Conservation (phyloP, 2,797 vertebrate species). For the Selene dorsalis region DNA sequence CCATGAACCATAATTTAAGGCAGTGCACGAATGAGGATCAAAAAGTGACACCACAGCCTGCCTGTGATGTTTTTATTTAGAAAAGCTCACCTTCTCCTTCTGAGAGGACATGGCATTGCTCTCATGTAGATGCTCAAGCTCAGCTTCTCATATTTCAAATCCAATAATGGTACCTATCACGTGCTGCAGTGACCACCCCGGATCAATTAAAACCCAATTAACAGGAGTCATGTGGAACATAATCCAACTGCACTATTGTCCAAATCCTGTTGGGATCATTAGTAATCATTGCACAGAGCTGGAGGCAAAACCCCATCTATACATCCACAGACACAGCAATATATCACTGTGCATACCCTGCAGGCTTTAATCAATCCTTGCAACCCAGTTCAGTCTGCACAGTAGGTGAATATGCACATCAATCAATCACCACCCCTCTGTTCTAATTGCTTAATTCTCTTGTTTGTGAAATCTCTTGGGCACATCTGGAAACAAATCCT, state of each 20-base stretch:
- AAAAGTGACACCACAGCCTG: constrained; percentile 26
- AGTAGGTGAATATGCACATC: constrained; percentile 66
- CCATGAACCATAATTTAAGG: constrained; percentile 22
- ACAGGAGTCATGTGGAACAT: constrained; percentile 64
- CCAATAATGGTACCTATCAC: constrained; percentile 57
- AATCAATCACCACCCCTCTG: constrained; percentile 70
- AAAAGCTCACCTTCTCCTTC: constrained; percentile 31
- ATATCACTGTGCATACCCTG: constrained; percentile 61
- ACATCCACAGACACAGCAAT: constrained; percentile 63
- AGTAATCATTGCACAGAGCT: constrained; percentile 73
- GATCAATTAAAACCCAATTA: constrained; percentile 81
- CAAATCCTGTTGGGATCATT: constrained; percentile 75
- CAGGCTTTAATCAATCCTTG: constrained; percentile 75
- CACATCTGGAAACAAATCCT: constrained; percentile 49
- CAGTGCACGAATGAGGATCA: constrained; percentile 29
- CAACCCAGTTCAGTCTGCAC: constrained; percentile 68
- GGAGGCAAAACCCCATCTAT: constrained; percentile 58
- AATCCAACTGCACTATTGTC: constrained; percentile 70
- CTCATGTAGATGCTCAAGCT: constrained; percentile 21
- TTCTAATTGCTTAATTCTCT: constrained; percentile 75
- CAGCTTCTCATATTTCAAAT: constrained; percentile 64
- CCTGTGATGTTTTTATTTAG: constrained; percentile 10
- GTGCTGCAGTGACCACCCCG: constrained; percentile 42
- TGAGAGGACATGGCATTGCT: constrained; percentile 39
- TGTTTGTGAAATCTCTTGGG: constrained; percentile 65